These are phyloP conservation scores for Scaptomyza flava DNA, from an alignment of 2,888 invertebrate species.

Conservation along the genomic window DNA sequence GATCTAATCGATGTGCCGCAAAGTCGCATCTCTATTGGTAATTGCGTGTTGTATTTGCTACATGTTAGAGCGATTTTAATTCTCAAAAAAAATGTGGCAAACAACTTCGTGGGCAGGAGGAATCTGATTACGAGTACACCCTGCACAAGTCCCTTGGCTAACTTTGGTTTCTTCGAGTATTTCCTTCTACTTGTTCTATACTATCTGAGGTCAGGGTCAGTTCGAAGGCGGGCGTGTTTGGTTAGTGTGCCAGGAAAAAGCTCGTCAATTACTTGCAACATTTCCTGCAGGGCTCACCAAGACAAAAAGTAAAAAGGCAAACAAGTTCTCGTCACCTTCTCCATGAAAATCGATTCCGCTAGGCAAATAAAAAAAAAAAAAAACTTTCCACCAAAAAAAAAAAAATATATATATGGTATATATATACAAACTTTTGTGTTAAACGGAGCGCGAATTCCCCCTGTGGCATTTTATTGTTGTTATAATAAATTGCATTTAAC, in stretches of 20 bases:
- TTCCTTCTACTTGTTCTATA: background rate
- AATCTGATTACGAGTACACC: background rate
- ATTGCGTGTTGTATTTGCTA: conserved; percentile 19
- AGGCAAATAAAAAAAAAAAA: conserved; percentile 24
- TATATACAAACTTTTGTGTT: conserved; percentile 43
- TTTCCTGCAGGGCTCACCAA: conserved; percentile 46
- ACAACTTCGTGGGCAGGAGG: background rate
- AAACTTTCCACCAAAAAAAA: conserved; percentile 15
- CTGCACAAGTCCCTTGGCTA: conserved; percentile 37
- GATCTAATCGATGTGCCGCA: conserved; percentile 64
- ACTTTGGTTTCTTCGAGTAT: conserved; percentile 7
- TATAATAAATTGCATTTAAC: conserved; percentile 59
- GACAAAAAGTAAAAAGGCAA: conserved; percentile 25
- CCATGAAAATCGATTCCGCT: conserved; percentile 50
- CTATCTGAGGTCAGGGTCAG: conserved; percentile 52
- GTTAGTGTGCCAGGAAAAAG: background rate
- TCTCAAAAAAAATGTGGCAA: conserved; percentile 26
- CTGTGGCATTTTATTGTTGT: conserved; percentile 48
- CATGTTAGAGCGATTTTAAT: conserved; percentile 31
- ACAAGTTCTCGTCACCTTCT: conserved; percentile 57
- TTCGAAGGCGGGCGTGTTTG: background rate
- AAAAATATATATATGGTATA: background rate
- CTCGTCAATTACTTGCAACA: conserved; percentile 57
- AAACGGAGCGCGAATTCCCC: conserved; percentile 53
- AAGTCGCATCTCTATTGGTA: conserved; percentile 54